A percentile compares a stretch with the other conserved stretches of the same genome.
Evolutionary conservation across 2,888 invertebrate species (phyloP).

Genomic region (Agrilus biguttatus): DNA sequence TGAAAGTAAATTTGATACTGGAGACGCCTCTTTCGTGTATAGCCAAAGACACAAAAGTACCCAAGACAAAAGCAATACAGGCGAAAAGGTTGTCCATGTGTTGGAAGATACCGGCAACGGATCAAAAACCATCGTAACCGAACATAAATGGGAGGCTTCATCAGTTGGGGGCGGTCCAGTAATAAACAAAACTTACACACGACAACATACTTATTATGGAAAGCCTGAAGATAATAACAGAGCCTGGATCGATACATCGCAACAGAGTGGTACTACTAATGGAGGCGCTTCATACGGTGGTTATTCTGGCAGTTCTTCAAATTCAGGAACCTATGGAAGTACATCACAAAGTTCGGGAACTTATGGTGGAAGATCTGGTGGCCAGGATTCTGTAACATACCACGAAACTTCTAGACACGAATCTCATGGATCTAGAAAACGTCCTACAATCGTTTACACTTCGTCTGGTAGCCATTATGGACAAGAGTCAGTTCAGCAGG

Average conservation of each 20-base stretch:
- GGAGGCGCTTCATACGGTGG: not conserved
- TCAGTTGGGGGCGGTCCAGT: conserved; percentile 4
- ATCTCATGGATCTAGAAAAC: no score
- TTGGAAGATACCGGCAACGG: conserved; percentile 10
- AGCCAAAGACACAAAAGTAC: conserved; percentile 21
- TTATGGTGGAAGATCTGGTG: no score
- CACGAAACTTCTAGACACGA: no score
- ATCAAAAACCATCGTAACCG: conserved; percentile 7
- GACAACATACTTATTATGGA: conserved; percentile 2
- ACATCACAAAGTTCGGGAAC: no score
- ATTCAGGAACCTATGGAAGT: not conserved
- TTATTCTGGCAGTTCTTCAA: conserved; percentile 2
- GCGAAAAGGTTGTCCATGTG: conserved; percentile 9
- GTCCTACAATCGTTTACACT: conserved; percentile 6
- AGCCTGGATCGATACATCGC: conserved; percentile 1
- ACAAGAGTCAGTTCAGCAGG: not conserved
- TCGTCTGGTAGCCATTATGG: conserved; percentile 6
- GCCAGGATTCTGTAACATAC: no score
- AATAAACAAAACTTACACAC: conserved; percentile 3
- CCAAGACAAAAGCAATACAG: not conserved
- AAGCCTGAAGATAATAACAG: not conserved
- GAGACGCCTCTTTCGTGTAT: conserved; percentile 33
- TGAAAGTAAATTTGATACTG: conserved; percentile 27
- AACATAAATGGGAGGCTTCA: conserved; percentile 3
- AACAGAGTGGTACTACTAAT: not conserved